phyloP scores from a whole-genome alignment of 2,888 invertebrate species.

The Cantharis flavilabris region DNA sequence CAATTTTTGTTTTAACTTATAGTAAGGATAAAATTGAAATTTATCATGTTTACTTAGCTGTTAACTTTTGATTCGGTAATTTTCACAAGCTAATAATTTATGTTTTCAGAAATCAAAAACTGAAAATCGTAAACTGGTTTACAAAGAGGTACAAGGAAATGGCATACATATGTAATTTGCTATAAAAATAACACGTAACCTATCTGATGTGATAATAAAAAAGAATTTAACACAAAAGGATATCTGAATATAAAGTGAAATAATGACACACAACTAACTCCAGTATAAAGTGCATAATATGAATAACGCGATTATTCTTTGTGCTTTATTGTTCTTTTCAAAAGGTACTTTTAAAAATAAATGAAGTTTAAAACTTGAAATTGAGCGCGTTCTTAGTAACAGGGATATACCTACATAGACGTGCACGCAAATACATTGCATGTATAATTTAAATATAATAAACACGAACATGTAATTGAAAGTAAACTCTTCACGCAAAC shows the following conservation, averaged over 20 bases:
- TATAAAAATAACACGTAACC: background rate
- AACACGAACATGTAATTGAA: background rate
- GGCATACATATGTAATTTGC: background rate
- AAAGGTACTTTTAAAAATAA: background rate
- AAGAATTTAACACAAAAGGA: background rate
- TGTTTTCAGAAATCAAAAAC: background rate
- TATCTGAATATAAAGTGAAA: background rate
- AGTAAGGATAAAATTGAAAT: too few species aligned
- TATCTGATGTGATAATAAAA: background rate
- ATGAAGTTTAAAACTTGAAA: slow-evolving; percentile 1
- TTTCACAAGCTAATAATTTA: background rate
- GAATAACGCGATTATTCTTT: background rate
- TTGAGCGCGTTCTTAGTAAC: background rate
- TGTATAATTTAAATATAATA: background rate
- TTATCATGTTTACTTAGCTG: background rate
- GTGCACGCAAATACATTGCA: background rate
- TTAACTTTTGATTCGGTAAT: background rate
- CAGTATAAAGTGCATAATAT: background rate
- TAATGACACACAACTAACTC: background rate
- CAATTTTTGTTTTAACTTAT: too few species aligned
- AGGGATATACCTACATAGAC: background rate
- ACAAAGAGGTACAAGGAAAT: background rate
- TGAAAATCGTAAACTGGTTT: background rate
- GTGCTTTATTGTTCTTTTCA: slow-evolving; percentile 1
- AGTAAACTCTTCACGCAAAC: background rate